A percentile compares a stretch with the other conserved stretches of the same genome.
These are phyloP conservation scores for Oscheius sp. DNA, from an alignment of 2,888 invertebrate genomes.

Conservation along the genomic window DNA sequence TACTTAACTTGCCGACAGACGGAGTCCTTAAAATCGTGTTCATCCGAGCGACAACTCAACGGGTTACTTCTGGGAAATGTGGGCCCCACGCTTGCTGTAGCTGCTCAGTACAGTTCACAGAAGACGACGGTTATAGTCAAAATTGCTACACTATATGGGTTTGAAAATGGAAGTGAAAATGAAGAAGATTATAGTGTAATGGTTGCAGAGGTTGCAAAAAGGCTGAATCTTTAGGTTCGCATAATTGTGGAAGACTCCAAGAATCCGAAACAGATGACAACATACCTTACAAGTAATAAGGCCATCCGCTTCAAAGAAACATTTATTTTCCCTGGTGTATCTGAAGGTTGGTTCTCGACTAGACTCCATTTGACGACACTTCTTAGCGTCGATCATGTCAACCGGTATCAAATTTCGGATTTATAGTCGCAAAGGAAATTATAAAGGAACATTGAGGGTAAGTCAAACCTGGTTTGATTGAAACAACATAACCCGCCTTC, in stretches of 20 bases:
- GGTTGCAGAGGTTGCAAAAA: neutral
- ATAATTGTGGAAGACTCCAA: constrained; percentile 13
- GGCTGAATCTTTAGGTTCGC: constrained; percentile 8
- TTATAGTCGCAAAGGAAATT: constrained; percentile 22
- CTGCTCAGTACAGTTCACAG: constrained; percentile 18
- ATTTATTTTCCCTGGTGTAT: constrained; percentile 2
- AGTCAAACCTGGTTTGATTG: neutral
- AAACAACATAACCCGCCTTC: neutral
- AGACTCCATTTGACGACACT: neutral
- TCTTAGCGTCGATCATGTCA: constrained; percentile 1
- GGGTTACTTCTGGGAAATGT: neutral
- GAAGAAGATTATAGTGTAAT: constrained; percentile 11
- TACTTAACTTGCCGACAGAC: neutral
- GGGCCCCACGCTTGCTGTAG: neutral
- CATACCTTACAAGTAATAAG: neutral
- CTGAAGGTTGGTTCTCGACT: constrained; percentile 6
- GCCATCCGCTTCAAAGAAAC: constrained; percentile 18
- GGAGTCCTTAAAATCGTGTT: constrained; percentile 17
- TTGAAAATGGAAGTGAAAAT: neutral
- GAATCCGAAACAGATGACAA: constrained; percentile 20
- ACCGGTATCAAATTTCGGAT: constrained; percentile 28
- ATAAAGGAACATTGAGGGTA: constrained; percentile 2
- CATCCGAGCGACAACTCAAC: constrained; percentile 13
- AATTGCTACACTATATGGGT: constrained; percentile 1
- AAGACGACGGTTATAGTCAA: constrained; percentile 28